A percentile compares a stretch with the other conserved stretches of the same genome.
phyloP scores from a whole-genome alignment of 2,797 vertebrate genomes.

The Brotula barbata region DNA sequence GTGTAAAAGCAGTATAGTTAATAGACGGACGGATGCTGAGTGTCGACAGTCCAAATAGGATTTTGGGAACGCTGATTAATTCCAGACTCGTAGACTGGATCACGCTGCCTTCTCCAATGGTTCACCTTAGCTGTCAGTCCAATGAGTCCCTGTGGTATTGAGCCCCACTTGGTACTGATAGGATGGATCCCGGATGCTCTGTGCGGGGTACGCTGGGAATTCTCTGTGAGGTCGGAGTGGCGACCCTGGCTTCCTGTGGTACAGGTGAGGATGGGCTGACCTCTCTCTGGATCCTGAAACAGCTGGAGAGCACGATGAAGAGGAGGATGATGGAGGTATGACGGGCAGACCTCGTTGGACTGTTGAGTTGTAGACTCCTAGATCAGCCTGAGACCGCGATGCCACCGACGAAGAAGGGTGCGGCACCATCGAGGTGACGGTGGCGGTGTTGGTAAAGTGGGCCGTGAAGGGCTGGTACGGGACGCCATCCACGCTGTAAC shows the following conservation, averaged over 20 bases:
- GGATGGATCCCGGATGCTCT: slow-evolving; percentile 86
- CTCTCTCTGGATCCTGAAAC: slow-evolving; percentile 81
- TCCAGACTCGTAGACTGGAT: slow-evolving; percentile 21
- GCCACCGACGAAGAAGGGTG: slow-evolving; percentile 82
- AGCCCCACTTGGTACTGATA: slow-evolving; percentile 92
- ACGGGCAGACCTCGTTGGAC: slow-evolving; percentile 71
- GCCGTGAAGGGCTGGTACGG: slow-evolving; percentile 92
- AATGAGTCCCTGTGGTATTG: slow-evolving; percentile 87
- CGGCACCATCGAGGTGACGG: slow-evolving; percentile 81
- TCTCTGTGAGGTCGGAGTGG: slow-evolving; percentile 85
- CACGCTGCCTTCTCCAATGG: slow-evolving; percentile 14
- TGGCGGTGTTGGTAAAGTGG: slow-evolving; percentile 84
- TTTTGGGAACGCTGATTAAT: slow-evolving; percentile 19
- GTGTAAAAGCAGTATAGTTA: no score
- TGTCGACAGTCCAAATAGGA: slow-evolving; percentile 29
- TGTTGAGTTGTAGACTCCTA: slow-evolving; percentile 85
- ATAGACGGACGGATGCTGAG: no score
- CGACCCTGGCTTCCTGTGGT: slow-evolving; percentile 88
- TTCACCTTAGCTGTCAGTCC: slow-evolving; percentile 85
- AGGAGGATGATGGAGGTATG: slow-evolving; percentile 72
- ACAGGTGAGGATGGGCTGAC: slow-evolving; percentile 79
- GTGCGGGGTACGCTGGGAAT: slow-evolving; percentile 79
- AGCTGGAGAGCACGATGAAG: slow-evolving; percentile 77
- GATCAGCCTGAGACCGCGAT: slow-evolving; percentile 82
- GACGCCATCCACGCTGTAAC: slow-evolving; percentile 90